Evolutionary conservation across 2,888 invertebrate species (phyloP).

Genomic region (Nasonovia ribisnigri): DNA sequence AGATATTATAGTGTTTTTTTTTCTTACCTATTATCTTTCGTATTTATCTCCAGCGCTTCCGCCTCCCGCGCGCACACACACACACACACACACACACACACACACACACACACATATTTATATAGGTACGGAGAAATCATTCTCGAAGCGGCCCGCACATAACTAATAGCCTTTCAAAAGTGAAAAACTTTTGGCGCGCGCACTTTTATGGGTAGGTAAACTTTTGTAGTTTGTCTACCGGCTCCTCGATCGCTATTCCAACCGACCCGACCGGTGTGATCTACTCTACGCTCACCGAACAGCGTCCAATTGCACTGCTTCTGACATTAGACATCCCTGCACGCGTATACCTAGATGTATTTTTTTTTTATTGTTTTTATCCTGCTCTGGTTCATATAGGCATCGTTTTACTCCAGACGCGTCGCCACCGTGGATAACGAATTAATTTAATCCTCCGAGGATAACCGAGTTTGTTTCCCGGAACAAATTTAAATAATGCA

Average conservation of each 20-base stretch:
- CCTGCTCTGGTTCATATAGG: not conserved
- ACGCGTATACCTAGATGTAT: not conserved
- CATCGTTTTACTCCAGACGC: not conserved
- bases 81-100: not conserved
- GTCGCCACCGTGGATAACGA: not conserved
- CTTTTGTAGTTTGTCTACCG: constrained; percentile 38
- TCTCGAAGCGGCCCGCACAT: not conserved
- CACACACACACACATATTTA: not conserved
- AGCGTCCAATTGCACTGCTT: not conserved
- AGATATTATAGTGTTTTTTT: constrained; percentile 8
- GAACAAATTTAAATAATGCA: constrained; percentile 33
- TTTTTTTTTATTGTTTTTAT: constrained; percentile 11
- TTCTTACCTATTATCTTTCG: not conserved
- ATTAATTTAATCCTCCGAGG: constrained; percentile 17
- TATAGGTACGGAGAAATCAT: not conserved
- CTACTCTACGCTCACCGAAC: not conserved
- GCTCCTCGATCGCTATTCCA: not conserved
- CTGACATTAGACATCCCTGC: not conserved
- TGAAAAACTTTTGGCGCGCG: constrained; percentile 45
- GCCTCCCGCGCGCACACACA: not conserved
- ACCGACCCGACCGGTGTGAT: not conserved
- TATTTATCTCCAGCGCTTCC: not conserved
- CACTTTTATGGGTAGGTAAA: constrained; percentile 8
- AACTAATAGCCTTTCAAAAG: constrained; percentile 54
- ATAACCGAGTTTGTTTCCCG: constrained; percentile 16